Evolutionary conservation across 2,113 vertebrate genomes (phyloP).

Genomic region (Cyphomyrus discorhynchus): DNA sequence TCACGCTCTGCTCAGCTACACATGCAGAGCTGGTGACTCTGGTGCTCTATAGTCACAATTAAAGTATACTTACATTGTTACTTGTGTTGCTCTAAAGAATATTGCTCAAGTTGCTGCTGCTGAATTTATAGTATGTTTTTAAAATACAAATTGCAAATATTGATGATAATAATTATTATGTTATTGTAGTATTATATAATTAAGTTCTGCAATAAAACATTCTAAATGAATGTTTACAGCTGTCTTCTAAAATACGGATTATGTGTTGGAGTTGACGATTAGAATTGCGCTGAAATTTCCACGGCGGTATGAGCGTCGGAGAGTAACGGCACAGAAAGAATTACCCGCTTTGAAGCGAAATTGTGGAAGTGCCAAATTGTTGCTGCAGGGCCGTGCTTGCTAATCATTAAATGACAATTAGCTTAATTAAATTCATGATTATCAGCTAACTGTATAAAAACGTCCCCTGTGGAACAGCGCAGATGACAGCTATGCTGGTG

Average conservation of each 20-base stretch:
- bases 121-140: neutral
- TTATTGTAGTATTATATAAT: neutral
- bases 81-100: neutral
- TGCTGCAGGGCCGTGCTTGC: neutral
- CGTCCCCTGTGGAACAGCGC: neutral
- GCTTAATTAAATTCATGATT: slow-evolving; percentile 8
- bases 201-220: neutral
- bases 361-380: slow-evolving; percentile 39
- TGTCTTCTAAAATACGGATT: neutral
- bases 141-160: neutral
- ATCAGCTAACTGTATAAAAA: neutral
- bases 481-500: neutral
- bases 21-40: neutral
- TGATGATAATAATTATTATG: neutral
- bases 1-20: neutral
- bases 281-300: neutral
- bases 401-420: neutral
- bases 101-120: neutral
- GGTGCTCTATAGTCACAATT: neutral
- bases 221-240: neutral
- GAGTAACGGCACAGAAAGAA: neutral
- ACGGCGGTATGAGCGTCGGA: neutral
- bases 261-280: neutral
- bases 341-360: neutral
- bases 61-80: neutral